phyloP scores from a whole-genome alignment of 2,113 vertebrate species.

The Cromileptes altivelis region DNA sequence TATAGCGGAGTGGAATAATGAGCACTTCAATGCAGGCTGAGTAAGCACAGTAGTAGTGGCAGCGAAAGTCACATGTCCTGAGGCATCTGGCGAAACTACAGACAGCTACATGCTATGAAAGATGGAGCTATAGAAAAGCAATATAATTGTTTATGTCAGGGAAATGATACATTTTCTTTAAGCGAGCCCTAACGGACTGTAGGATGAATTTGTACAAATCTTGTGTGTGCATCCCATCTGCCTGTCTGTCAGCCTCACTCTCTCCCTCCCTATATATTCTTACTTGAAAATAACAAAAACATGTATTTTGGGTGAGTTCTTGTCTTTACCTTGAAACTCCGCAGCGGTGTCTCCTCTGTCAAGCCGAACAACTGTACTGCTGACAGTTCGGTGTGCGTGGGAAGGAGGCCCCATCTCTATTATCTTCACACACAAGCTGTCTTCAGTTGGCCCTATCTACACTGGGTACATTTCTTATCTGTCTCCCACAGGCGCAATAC shows the following conservation, averaged over 20 bases:
- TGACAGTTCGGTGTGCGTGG: constrained; percentile 17
- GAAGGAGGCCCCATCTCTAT: constrained; percentile 32
- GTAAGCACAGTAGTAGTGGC: constrained; percentile 64
- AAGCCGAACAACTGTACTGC: constrained; percentile 44
- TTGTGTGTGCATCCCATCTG: not conserved
- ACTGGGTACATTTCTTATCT: constrained; percentile 64
- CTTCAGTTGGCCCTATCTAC: constrained; percentile 52
- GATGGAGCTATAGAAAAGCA: constrained; percentile 12
- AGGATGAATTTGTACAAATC: not conserved
- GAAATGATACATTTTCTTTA: constrained; percentile 14
- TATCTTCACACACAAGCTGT: constrained; percentile 69
- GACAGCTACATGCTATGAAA: constrained; percentile 15
- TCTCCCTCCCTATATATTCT: not conserved
- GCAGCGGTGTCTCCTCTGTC: constrained; percentile 32
- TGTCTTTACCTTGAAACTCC: constrained; percentile 71
- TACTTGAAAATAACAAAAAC: constrained; percentile 25
- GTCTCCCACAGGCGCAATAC: constrained; percentile 35
- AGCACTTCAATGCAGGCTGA: constrained; percentile 61
- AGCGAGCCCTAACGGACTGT: not conserved
- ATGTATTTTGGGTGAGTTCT: not conserved
- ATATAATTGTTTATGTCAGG: constrained; percentile 16
- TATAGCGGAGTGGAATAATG: constrained; percentile 64
- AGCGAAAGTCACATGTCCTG: constrained; percentile 50
- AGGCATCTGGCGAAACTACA: constrained; percentile 49
- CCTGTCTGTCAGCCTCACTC: not conserved